Evolutionary conservation across 1,140 invertebrate species (phyloP), one percentile per base, ranked within the genome.

Genomic region (Medauroidea extradentata): DNA sequence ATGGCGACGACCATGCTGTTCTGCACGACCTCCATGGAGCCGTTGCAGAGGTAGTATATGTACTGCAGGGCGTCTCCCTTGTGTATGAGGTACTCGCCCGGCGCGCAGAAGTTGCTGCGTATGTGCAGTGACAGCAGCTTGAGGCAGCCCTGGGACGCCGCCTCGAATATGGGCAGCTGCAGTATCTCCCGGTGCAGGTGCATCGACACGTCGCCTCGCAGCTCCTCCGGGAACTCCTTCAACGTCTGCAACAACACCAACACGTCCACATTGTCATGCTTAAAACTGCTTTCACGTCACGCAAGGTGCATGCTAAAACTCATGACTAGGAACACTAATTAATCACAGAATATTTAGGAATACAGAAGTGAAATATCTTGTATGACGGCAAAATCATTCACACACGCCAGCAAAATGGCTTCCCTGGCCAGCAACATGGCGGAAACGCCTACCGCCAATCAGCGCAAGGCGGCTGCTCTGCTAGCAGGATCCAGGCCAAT

Each of bases 1-100:
- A 99, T 99, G 46, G 96, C 96, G 18, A 99, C 95, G 48, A 99
- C 96, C 88, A 98, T 96, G 60, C 91, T 91, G 71, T 98, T 92
- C 74, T 97, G 95, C 59, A 99, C 89, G 38, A 99, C 96, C 78
- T 99, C 96, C 88, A 99, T 98, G 4, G 94, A 98, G 3, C 96
- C 97, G 67, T 96, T 95, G 73, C 93, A 96, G 34, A 98, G 85
- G 73, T 96, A 96, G 78, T 98, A 97, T 64, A 99, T 91, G 65
- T 94, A 96, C 41, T 91, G 90, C 1, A 99, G 83, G 1, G 96
- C 94, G 72, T 99, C 97, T 19, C 96, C 96, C 77, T 93, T 91
- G 76, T 99, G 96, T 18, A 99, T 90, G 13, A 99, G 81, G 71
- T 91, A 98, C 75, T 99, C 96, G 34, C 96, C 96, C 2, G 96